Conservation (phyloP, 2,113 vertebrate genomes). For the Pelobates fuscus region DNA sequence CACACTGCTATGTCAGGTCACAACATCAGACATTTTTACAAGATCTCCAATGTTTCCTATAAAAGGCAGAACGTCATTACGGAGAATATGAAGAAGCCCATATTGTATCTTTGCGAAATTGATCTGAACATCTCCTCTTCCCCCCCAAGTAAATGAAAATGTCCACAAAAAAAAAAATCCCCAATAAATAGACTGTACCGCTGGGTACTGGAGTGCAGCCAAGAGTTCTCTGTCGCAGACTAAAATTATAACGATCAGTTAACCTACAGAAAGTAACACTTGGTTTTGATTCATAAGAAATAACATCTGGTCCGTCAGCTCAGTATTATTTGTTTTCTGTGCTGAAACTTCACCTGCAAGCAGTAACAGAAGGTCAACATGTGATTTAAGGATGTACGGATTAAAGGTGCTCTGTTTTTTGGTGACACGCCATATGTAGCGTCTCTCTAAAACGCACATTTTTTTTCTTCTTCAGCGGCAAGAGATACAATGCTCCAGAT, state of each 20-base stretch:
- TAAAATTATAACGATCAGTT: constrained; percentile 12
- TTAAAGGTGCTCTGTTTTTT: constrained; percentile 7
- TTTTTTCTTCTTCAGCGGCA: constrained; percentile 11
- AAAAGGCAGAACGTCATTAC: no score
- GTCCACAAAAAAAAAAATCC: no score
- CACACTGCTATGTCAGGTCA: no score
- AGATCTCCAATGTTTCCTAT: no score
- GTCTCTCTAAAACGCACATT: constrained; percentile 5
- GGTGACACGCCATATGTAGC: constrained; percentile 21
- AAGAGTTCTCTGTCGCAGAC: neutral
- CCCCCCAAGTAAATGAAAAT: no score
- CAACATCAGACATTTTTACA: no score
- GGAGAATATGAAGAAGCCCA: no score
- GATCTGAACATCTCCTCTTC: no score
- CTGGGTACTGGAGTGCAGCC: neutral
- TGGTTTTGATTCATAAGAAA: constrained; percentile 2
- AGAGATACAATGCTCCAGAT: constrained; percentile 16
- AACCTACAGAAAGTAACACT: neutral
- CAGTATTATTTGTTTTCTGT: constrained; percentile 1
- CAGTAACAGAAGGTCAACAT: constrained; percentile 10
- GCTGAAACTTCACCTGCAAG: constrained; percentile 7
- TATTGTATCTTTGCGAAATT: no score
- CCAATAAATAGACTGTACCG: no score
- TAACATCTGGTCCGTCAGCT: neutral
- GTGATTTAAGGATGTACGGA: constrained; percentile 9